Percentiles rank a stretch among this genome's conserved stretches.
phyloP scores from a whole-genome alignment of 2,888 invertebrate genomes.

The Drosophila percnosoma region DNA sequence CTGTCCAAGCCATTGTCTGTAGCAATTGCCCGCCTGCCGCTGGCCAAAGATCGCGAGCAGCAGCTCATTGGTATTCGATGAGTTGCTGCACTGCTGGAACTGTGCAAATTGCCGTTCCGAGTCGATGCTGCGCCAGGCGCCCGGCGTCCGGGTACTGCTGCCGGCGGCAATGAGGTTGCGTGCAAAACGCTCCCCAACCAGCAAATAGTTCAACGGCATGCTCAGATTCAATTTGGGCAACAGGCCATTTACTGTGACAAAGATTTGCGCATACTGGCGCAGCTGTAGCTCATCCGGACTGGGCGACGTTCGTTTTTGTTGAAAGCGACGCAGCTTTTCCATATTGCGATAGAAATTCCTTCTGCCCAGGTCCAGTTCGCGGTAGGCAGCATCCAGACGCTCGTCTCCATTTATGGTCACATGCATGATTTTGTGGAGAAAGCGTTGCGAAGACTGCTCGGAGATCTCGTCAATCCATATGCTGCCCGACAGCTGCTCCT shows the following conservation, averaged over 20 bases:
- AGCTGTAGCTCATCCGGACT: slow-evolving; percentile 42
- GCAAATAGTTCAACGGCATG: slow-evolving; percentile 73
- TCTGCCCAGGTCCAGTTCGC: slow-evolving; percentile 68
- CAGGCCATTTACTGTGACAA: slow-evolving; percentile 68
- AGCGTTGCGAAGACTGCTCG: slow-evolving; percentile 76
- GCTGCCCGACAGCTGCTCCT: slow-evolving; percentile 68
- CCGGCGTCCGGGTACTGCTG: slow-evolving; percentile 70
- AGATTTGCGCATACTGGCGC: slow-evolving; percentile 70
- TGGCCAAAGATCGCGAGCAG: slow-evolving; percentile 76
- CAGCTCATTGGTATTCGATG: slow-evolving; percentile 67
- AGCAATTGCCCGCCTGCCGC: slow-evolving; percentile 61
- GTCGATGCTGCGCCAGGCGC: slow-evolving; percentile 83
- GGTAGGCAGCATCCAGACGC: slow-evolving; percentile 74
- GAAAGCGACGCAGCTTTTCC: slow-evolving; percentile 79
- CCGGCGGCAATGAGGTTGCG: slow-evolving; percentile 80
- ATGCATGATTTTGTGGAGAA: slow-evolving; percentile 79
- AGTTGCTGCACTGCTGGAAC: slow-evolving; percentile 71
- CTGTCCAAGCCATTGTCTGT: slow-evolving; percentile 71
- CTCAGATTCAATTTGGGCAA: slow-evolving; percentile 71
- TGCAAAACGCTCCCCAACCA: slow-evolving; percentile 79
- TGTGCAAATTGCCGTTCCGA: slow-evolving; percentile 78
- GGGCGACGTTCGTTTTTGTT: slow-evolving; percentile 44
- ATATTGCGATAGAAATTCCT: slow-evolving; percentile 82
- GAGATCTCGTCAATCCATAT: slow-evolving; percentile 84
- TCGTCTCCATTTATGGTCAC: slow-evolving; percentile 80